Conservation (phyloP, 1,140 invertebrate species). For the Onthophagus taurus region DNA sequence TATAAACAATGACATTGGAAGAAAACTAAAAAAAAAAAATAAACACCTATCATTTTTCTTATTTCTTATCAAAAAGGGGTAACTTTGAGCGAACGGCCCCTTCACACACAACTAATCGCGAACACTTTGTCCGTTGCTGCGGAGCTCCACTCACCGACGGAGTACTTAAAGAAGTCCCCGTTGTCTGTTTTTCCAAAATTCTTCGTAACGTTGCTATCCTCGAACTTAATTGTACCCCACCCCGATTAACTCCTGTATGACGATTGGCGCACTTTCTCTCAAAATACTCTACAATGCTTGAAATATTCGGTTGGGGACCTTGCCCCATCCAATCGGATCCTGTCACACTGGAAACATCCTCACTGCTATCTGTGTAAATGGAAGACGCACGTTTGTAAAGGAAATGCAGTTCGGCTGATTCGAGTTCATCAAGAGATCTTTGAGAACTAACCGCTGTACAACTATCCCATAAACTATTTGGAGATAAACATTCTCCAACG, state of each 20-base stretch:
- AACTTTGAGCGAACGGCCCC: constrained; percentile 75
- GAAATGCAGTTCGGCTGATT: constrained; percentile 41
- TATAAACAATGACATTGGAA: too few species aligned
- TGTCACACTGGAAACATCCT: constrained; percentile 70
- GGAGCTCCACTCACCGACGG: constrained; percentile 34
- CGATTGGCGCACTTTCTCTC: constrained; percentile 54
- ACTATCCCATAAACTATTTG: constrained; percentile 35
- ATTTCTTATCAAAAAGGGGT: constrained; percentile 75
- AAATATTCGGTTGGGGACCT: constrained; percentile 58
- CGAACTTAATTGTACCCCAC: constrained; percentile 28
- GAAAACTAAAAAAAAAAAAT: too few species aligned
- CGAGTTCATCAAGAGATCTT: constrained; percentile 50
- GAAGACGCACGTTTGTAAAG: constrained; percentile 62
- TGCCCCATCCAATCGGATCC: constrained; percentile 63
- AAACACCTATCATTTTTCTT: too few species aligned
- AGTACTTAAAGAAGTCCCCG: constrained; percentile 17
- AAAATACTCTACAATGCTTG: constrained; percentile 81
- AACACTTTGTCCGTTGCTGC: constrained; percentile 29
- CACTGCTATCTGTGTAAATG: constrained; percentile 77
- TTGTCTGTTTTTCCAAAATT: constrained; percentile 28
- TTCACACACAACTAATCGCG: constrained; percentile 62
- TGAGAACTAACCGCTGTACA: constrained; percentile 44
- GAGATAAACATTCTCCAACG: constrained; percentile 39
- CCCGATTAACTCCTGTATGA: constrained; percentile 24
- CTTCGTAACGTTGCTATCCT: constrained; percentile 29